Conservation (phyloP, 2,888 invertebrate genomes). For the Spatulosminthurus flaviceps region DNA sequence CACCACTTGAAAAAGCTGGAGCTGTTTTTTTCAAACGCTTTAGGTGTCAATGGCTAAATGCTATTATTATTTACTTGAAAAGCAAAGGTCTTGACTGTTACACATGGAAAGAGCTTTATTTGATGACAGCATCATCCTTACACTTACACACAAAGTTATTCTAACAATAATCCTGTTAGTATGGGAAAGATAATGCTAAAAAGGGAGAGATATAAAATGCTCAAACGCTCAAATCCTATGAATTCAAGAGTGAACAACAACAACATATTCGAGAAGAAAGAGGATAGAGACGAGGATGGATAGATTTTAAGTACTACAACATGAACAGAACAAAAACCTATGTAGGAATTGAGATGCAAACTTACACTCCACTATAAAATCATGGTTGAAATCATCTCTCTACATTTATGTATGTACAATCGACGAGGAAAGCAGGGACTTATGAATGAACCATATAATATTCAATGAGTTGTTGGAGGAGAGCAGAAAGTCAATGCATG, state of each 20-base stretch:
- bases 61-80: too few species aligned
- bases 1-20: too few species aligned
- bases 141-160: background rate
- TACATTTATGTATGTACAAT: too few species aligned
- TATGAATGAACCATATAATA: conserved; percentile 25
- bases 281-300: conserved; percentile 24
- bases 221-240: background rate
- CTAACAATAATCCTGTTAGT: background rate
- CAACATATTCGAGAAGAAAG: background rate
- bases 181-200: background rate
- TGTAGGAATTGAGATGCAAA: conserved; percentile 21
- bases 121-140: background rate
- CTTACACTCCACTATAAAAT: too few species aligned
- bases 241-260: background rate
- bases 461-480: conserved; percentile 21
- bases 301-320: background rate
- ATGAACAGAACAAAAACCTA: background rate
- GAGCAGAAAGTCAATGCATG: conserved; percentile 29
- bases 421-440: background rate
- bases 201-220: background rate
- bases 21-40: too few species aligned
- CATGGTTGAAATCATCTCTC: background rate
- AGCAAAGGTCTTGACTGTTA: too few species aligned
- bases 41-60: too few species aligned
- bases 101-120: background rate